Percentiles rank a stretch among this genome's conserved stretches.
phyloP scores from a whole-genome alignment of 2,113 vertebrate genomes.

The Dicerorhinus sumatrensis region DNA sequence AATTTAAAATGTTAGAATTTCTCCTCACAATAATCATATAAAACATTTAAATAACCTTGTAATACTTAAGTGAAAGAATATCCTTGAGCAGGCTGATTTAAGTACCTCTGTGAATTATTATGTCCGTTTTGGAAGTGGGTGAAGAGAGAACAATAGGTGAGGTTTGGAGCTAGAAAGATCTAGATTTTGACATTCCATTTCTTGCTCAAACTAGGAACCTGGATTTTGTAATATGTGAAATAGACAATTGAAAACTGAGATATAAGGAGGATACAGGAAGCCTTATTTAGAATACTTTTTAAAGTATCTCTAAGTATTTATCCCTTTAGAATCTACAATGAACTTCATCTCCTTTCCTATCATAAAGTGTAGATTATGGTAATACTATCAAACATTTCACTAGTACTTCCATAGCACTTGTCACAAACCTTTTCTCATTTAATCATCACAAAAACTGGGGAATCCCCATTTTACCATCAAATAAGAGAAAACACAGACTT shows the following conservation, averaged over 20 bases:
- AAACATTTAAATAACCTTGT: constrained; percentile 45
- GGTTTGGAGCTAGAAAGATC: constrained; percentile 5
- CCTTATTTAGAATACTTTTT: not conserved
- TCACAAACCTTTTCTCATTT: not conserved
- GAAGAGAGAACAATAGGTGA: not conserved
- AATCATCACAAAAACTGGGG: not conserved
- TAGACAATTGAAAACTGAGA: not conserved
- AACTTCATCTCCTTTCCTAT: not conserved
- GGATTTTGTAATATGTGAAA: not conserved
- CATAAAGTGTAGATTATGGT: not conserved
- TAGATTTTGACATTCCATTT: constrained; percentile 31
- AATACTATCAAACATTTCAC: not conserved
- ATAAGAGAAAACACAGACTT: not conserved
- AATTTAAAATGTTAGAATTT: constrained; percentile 52
- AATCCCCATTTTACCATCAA: not conserved
- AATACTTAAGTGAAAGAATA: not conserved
- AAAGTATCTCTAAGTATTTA: constrained; percentile 1
- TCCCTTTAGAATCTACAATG: not conserved
- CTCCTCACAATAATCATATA: not conserved
- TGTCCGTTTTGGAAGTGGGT: not conserved
- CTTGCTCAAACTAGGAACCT: not conserved
- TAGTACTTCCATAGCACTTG: not conserved
- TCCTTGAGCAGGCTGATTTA: not conserved
- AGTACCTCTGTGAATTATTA: not conserved
- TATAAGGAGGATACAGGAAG: not conserved